These are phyloP conservation scores for Stichopus horrens DNA, from an alignment of 53 echinoderm and acorn worm species.

Conservation along the genomic window DNA sequence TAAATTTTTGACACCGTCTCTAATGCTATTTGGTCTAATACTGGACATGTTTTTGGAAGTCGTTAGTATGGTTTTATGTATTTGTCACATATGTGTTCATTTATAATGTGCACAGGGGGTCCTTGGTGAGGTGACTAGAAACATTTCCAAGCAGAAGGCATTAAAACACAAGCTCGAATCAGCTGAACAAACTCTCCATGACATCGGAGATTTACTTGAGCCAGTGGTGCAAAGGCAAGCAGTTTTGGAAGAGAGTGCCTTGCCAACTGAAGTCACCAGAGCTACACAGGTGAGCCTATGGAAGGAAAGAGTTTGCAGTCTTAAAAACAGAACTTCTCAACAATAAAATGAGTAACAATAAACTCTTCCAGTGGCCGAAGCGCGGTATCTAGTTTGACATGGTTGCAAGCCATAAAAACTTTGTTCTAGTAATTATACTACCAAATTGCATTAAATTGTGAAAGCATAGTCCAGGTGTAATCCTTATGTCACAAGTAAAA, in stretches of 20 bases:
- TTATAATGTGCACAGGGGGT: slow-evolving; percentile 37
- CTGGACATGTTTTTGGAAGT: too few species aligned
- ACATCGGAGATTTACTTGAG: slow-evolving; percentile 73
- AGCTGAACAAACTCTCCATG: slow-evolving; percentile 79
- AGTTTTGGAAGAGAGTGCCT: slow-evolving; percentile 56
- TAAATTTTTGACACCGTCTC: too few species aligned
- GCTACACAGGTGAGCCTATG: not conserved
- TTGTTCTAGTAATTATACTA: too few species aligned
- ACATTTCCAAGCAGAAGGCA: slow-evolving; percentile 77
- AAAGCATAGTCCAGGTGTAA: too few species aligned
- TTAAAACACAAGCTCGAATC: slow-evolving; percentile 79
- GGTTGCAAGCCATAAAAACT: too few species aligned
- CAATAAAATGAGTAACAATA: too few species aligned
- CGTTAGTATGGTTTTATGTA: not conserved
- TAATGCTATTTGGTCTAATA: too few species aligned
- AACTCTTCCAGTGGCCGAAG: too few species aligned
- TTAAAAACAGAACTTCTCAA: too few species aligned
- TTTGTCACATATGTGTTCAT: not conserved
- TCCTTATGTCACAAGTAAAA: too few species aligned
- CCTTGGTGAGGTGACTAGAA: slow-evolving; percentile 54
- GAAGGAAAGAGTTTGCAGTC: not conserved
- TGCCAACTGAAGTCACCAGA: slow-evolving; percentile 46
- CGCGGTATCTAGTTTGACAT: too few species aligned
- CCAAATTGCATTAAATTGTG: too few species aligned
- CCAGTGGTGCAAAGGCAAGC: not conserved